These are phyloP conservation scores for Poicephalus gulielmi DNA, from an alignment of 2,113 vertebrate genomes.

Conservation along the genomic window DNA sequence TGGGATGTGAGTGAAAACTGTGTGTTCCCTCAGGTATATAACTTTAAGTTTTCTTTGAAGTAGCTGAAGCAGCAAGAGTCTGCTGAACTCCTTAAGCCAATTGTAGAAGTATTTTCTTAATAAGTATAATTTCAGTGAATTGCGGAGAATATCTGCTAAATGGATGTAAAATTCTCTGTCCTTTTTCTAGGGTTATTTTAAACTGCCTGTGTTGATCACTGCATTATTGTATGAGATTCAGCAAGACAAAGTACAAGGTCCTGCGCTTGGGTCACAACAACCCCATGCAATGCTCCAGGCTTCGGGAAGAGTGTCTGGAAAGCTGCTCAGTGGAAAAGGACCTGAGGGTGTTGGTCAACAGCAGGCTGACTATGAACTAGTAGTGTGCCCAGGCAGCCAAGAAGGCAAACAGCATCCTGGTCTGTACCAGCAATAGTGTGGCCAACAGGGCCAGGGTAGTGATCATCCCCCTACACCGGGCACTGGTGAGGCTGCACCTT, in stretches of 20 bases:
- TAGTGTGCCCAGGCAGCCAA: accelerated
- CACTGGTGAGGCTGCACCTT: not conserved
- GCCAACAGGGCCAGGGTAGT: not conserved
- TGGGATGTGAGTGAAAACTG: not conserved
- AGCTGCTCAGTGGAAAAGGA: not conserved
- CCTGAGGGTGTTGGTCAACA: accelerated
- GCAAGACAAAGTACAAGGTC: not conserved
- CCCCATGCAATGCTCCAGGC: not conserved
- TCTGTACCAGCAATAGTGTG: not conserved
- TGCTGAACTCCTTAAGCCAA: not conserved
- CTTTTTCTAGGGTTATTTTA: not conserved
- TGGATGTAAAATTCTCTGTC: not conserved
- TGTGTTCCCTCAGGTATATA: not conserved
- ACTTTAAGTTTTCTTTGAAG: conserved; percentile 22
- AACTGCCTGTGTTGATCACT: not conserved
- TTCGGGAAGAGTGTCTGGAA: not conserved
- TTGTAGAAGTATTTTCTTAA: not conserved
- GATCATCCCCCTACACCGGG: not conserved
- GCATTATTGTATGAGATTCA: not conserved
- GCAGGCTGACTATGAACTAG: not conserved
- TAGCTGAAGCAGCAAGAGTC: not conserved
- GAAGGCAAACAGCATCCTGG: not conserved
- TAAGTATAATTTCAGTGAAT: not conserved
- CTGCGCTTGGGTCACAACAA: not conserved
- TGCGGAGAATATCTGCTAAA: not conserved